Evolutionary conservation across 2,888 invertebrate genomes (phyloP), one percentile per base, ranked within the genome.

Genomic region (Neocrepidodera transversa): DNA sequence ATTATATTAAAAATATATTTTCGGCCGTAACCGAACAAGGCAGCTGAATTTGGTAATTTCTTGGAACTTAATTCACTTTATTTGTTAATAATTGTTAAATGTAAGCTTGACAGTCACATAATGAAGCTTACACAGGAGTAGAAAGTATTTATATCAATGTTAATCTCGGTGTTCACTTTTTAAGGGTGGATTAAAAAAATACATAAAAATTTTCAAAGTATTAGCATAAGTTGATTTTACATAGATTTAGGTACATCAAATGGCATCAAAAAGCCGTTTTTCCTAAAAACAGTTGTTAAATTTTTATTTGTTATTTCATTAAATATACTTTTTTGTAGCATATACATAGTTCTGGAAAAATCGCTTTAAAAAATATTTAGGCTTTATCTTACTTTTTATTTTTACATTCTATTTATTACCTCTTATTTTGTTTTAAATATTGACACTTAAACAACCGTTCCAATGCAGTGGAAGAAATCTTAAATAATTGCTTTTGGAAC

Each of bases 91-190:
- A 43, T 20, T 38, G 26, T 47, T 47, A 38, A 36, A 30, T 11
- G 49, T 59, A 54, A 50, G 54, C 50, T 51, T 50, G 13, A 51
- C 40, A 56, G 51, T 56, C 47, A 54, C 50, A 54, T 54, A 32
- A 42, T 49, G 17, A 55, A 56, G 52, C 56, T 55, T 60, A 55
- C 55, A 16, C 23, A 55, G 6, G 43, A 50, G 40, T 52, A 56
- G 48, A 56, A 48, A 48, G 42, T 38, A 50, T 50, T 26, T 43
- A 36, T 48, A 52, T 60, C 42, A 38, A 42, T 60, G 53, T 58
- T 58, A 51, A 49, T 55, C 48, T 60, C 35, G 51, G 49, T 56
- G 60, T 60, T 60, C 56, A 60, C 38, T 60, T 47, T 49, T 54
- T 47, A 50, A 30, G 26, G 55, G 51, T 56, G 52, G 42, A 60